These are phyloP conservation scores for Bombycilla garrulus DNA, from an alignment of 2,113 vertebrate genomes.

Conservation along the genomic window DNA sequence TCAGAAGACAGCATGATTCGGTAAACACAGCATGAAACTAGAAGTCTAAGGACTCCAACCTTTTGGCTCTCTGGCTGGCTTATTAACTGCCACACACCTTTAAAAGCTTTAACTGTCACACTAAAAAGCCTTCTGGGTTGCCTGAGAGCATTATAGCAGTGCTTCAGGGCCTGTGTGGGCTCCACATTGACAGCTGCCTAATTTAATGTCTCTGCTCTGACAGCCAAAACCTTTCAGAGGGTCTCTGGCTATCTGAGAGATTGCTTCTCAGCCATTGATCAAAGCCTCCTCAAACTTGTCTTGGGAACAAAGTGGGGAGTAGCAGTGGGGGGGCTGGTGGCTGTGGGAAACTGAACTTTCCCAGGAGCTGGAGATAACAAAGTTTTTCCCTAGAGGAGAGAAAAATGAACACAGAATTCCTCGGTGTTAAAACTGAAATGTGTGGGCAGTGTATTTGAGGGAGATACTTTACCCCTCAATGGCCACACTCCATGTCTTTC, in stretches of 20 bases:
- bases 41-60: neutral
- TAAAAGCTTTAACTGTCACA: neutral
- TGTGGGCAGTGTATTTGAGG: neutral
- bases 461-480: neutral
- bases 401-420: neutral
- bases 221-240: constrained; percentile 10
- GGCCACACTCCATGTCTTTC: neutral
- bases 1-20: neutral
- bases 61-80: neutral
- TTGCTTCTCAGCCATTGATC: constrained; percentile 29
- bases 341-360: constrained; percentile 58
- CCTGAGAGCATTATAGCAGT: neutral
- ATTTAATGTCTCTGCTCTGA: constrained; percentile 39
- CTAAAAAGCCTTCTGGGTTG: constrained; percentile 11
- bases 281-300: neutral
- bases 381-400: constrained; percentile 6
- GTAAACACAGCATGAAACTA: constrained; percentile 12
- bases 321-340: neutral
- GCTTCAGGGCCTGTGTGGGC: neutral
- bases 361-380: neutral
- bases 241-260: neutral
- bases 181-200: constrained; percentile 13
- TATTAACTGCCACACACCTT: constrained; percentile 24
- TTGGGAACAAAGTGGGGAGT: constrained; percentile 3
- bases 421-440: neutral